These are phyloP conservation scores for Ctenicera cuprea DNA, from an alignment of 2,888 invertebrate species.

Conservation along the genomic window DNA sequence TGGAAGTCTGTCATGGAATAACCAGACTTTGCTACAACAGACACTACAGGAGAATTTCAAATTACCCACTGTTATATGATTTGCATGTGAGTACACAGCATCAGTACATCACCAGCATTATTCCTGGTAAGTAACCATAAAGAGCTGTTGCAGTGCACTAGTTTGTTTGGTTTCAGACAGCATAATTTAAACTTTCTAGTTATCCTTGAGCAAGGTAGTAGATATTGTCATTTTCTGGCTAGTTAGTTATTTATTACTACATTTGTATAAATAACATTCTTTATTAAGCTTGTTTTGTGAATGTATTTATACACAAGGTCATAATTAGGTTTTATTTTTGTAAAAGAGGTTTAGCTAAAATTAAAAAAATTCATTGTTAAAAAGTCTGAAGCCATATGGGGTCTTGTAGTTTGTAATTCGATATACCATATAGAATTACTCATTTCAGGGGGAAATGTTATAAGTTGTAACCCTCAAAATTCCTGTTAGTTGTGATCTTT, in stretches of 20 bases:
- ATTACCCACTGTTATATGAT: conserved; percentile 2
- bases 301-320: not conserved
- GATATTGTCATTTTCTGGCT: not conserved
- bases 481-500: too few species aligned
- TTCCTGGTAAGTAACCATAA: not conserved
- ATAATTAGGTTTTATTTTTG: not conserved
- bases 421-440: too few species aligned
- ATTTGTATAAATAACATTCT: not conserved
- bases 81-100: conserved; percentile 5
- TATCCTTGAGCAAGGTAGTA: conserved; percentile 9
- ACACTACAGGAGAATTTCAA: conserved; percentile 4
- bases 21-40: not conserved
- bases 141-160: not conserved
- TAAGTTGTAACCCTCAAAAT: too few species aligned
- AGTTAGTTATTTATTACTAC: not conserved
- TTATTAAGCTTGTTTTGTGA: not conserved
- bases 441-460: too few species aligned
- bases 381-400: too few species aligned
- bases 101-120: not conserved
- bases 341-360: too few species aligned
- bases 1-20: conserved; percentile 21
- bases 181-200: conserved; percentile 6
- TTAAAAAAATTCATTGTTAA: too few species aligned
- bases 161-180: not conserved
- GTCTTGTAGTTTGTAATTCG: too few species aligned